Base-by-base conservation (phyloP, 2,888 invertebrate species). In the Pristionchus mayeri region DNA sequence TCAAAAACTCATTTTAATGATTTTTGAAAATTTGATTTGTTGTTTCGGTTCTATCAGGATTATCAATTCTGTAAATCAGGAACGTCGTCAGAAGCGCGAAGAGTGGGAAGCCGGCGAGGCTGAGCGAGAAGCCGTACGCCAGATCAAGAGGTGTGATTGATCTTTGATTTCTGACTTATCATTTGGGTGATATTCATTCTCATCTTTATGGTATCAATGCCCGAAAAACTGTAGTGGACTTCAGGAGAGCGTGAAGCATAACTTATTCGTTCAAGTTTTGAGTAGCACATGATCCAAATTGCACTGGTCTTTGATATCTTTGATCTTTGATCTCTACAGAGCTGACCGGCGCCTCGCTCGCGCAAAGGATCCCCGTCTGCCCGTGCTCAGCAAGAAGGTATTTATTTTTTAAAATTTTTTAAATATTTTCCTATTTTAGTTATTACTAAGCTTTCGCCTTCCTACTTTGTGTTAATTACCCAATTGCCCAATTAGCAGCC, bases 301-400 rank as follows among this genome's bases (percentile, higher is more conserved):
- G 21, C 21, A 75, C 34, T 30, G 30, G 24, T n/a, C 21, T 21
- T 27, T 60, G 57, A 60, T n/a, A n/a, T 60, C 57, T 60, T 30
- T 63, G 3, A 63, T 63, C 34, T 34, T 34, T 63, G 60, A 60
- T 57, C 24, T 60, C 18, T 71, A 6, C 52, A 78, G 50, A 78
- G 78, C 21, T 11, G 80, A 80, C 24, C 24, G 54, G 4, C n/a
- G 37, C 16, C 18, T 24, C 40, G 40, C 30, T 21, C 80, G 80
- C 11, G 80, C 80, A 9, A 80, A 80, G 80, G 80, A 80, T 37
- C 80, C 80, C 6, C 54, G 57, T 3, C 40, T 80, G 40, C 54
- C 54, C 40, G 27, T 27, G 57, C 54, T 80, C n/a, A 80, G 57
- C 54, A 57, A 57, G 57, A 80, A 80, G 57, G 80, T 80, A 7